A percentile compares a stretch with the other conserved stretches of the same genome.
phyloP scores from a whole-genome alignment of 2,113 vertebrate species.

The Aegithalos caudatus region DNA sequence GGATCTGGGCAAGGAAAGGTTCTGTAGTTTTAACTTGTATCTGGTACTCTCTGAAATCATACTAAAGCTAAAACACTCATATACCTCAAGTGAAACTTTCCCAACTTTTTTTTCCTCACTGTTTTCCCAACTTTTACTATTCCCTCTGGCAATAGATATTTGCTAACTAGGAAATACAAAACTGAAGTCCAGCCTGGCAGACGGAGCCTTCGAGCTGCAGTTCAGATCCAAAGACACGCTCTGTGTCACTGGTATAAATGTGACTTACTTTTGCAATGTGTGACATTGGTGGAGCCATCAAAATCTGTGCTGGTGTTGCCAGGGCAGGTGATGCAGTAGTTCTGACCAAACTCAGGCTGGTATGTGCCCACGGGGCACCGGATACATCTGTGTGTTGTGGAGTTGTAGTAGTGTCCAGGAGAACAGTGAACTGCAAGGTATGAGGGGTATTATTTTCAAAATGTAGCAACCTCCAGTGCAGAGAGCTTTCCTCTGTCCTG shows the following conservation, averaged over 20 bases:
- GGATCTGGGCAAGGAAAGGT: not conserved
- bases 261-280: conserved; percentile 82
- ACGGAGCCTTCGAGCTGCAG: not conserved
- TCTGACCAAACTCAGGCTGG: conserved; percentile 83
- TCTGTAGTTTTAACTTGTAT: not conserved
- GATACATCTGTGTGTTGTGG: conserved; percentile 77
- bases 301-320: conserved; percentile 85
- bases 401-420: conserved; percentile 82
- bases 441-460: not conserved
- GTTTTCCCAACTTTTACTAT: not conserved
- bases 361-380: conserved; percentile 79
- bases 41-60: not conserved
- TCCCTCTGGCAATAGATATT: not conserved
- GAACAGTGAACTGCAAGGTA: conserved; percentile 78
- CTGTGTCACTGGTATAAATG: not conserved
- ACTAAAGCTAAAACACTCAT: not conserved
- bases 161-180: not conserved
- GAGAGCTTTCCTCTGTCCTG: not conserved
- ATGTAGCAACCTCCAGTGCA: not conserved
- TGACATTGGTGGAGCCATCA: conserved; percentile 82
- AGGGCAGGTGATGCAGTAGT: conserved; percentile 80
- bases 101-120: not conserved
- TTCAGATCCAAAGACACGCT: not conserved
- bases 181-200: not conserved
- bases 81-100: not conserved